phyloP scores from a whole-genome alignment of 2,888 invertebrate genomes.

The Caenorhabditis becei region DNA sequence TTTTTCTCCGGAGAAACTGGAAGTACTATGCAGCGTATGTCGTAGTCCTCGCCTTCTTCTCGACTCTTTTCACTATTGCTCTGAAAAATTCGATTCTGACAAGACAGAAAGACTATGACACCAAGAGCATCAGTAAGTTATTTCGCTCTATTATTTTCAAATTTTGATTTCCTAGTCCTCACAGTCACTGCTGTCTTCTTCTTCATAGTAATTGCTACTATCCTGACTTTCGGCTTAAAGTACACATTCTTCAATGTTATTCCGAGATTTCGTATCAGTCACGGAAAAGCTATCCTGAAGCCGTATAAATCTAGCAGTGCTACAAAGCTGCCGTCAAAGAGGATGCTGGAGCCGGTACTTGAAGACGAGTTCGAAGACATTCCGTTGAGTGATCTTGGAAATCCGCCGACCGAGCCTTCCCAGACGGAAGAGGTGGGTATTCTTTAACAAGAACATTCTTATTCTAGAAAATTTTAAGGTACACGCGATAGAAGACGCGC shows the following conservation, averaged over 20 bases:
- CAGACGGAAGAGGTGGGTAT: background rate
- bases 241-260: slow-evolving; percentile 18
- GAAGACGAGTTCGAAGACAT: slow-evolving; percentile 45
- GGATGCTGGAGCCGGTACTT: background rate
- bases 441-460: background rate
- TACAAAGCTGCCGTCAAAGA: background rate
- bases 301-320: slow-evolving; percentile 11
- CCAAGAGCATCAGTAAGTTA: slow-evolving; percentile 25
- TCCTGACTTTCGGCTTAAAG: slow-evolving; percentile 28
- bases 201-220: slow-evolving; percentile 25
- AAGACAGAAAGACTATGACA: background rate
- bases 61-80: slow-evolving; percentile 16
- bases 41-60: slow-evolving; percentile 1
- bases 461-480: background rate
- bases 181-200: slow-evolving; percentile 30
- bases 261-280: slow-evolving; percentile 18
- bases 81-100: slow-evolving; percentile 29
- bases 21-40: slow-evolving; percentile 11
- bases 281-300: slow-evolving; percentile 33
- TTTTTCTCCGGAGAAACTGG: slow-evolving; percentile 32
- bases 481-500: slow-evolving; percentile 20
- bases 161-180: slow-evolving; percentile 18
- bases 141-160: background rate
- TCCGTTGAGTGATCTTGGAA: slow-evolving; percentile 21
- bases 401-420: background rate